Percentiles rank a stretch among this genome's conserved stretches.
These are phyloP conservation scores for Tolypeutes matacus DNA, from an alignment of 2,797 vertebrate species.

Conservation along the genomic window DNA sequence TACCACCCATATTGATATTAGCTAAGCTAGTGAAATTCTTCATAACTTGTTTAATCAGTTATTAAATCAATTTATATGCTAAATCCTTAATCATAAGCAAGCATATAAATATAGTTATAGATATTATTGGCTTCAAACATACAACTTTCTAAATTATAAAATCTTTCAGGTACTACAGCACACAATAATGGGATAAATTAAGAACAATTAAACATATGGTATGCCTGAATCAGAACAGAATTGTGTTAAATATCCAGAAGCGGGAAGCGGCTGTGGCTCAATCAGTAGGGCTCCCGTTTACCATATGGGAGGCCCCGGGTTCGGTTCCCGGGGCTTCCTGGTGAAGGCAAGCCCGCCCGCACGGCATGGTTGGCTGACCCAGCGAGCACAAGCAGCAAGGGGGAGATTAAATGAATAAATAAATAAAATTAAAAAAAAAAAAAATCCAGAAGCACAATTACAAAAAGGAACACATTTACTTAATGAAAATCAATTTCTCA, in stretches of 20 bases:
- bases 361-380: no score
- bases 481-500: not conserved
- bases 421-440: no score
- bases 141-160: not conserved
- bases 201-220: slow-evolving; percentile 47
- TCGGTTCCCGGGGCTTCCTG: no score
- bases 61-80: slow-evolving; percentile 11
- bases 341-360: no score
- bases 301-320: no score
- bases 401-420: no score
- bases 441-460: not conserved
- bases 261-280: no score
- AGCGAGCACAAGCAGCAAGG: no score
- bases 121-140: slow-evolving; percentile 10
- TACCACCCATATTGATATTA: not conserved
- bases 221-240: not conserved
- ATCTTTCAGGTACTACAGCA: not conserved
- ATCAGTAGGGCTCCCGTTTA: no score
- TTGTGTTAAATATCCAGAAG: slow-evolving; percentile 52
- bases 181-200: not conserved
- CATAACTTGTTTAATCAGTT: not conserved
- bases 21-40: slow-evolving; percentile 34
- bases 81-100: not conserved
- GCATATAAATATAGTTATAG: not conserved
- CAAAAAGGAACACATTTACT: not conserved